Percentiles rank a stretch among this genome's conserved stretches.
Evolutionary conservation across 2,113 vertebrate genomes (phyloP).

Genomic region (Zingel zingel): DNA sequence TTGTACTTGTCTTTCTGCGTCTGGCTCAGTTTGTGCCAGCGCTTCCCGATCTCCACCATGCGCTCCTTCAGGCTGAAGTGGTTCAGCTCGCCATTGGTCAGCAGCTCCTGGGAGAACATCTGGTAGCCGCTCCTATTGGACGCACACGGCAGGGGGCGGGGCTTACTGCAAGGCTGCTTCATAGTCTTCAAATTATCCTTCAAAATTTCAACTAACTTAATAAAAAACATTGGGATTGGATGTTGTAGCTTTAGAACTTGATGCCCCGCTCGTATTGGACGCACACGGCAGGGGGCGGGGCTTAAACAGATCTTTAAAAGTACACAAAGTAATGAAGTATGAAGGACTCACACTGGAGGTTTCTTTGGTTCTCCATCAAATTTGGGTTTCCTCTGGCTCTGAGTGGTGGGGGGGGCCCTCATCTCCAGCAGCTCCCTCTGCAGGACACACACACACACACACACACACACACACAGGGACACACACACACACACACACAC

Average conservation of each 20-base stretch:
- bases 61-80: slow-evolving; percentile 89
- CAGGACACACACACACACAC: neutral
- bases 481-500: too few species aligned
- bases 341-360: slow-evolving; percentile 80
- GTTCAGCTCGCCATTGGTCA: slow-evolving; percentile 87
- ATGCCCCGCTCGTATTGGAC: too few species aligned
- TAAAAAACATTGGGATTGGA: too few species aligned
- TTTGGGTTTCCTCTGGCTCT: slow-evolving; percentile 83
- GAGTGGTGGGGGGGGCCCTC: slow-evolving; percentile 59
- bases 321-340: too few species aligned
- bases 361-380: slow-evolving; percentile 89
- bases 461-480: too few species aligned
- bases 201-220: too few species aligned
- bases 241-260: too few species aligned
- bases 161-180: neutral
- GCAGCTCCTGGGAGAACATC: slow-evolving; percentile 89
- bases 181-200: too few species aligned
- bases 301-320: too few species aligned
- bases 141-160: neutral
- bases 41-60: slow-evolving; percentile 88
- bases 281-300: too few species aligned
- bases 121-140: slow-evolving; percentile 86
- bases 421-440: slow-evolving; percentile 86
- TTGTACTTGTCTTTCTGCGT: slow-evolving; percentile 87
- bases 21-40: slow-evolving; percentile 87